Evolutionary conservation across 2,797 vertebrate species (phyloP).

Genomic region (Pantherophis vulpinus): DNA sequence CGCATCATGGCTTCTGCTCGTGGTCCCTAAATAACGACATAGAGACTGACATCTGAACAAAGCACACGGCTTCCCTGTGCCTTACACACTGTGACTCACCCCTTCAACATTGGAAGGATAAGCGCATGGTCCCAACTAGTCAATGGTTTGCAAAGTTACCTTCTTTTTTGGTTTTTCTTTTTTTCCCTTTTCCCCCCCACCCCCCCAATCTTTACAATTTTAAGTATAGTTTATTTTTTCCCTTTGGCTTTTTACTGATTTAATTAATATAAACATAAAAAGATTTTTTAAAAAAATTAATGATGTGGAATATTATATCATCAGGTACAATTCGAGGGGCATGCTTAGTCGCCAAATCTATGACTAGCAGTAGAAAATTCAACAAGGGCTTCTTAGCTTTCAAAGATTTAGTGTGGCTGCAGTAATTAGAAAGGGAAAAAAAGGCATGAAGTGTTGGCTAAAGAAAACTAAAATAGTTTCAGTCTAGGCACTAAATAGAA

Average conservation of each 20-base stretch:
- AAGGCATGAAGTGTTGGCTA: background rate
- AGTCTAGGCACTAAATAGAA: background rate
- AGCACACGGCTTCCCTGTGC: background rate
- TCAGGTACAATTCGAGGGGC: background rate
- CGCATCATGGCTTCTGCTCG: slow-evolving; percentile 85
- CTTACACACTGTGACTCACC: background rate
- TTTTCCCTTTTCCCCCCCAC: too few species aligned
- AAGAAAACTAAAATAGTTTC: background rate
- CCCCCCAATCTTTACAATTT: background rate
- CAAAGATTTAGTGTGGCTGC: background rate
- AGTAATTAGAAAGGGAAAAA: background rate
- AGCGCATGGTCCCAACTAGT: background rate
- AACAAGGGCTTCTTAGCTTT: background rate
- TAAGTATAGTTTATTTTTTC: background rate
- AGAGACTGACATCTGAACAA: background rate
- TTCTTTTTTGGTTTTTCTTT: background rate
- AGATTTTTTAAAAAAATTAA: background rate
- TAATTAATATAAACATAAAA: background rate
- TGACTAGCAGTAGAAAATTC: background rate
- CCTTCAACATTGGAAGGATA: background rate
- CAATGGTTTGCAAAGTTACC: background rate
- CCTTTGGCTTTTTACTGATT: background rate
- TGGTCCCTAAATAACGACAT: slow-evolving; percentile 74
- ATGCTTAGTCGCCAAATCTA: background rate
- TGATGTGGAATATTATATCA: background rate